phyloP scores from a whole-genome alignment of 2,888 invertebrate genomes.

The Diarsia brunnea region DNA sequence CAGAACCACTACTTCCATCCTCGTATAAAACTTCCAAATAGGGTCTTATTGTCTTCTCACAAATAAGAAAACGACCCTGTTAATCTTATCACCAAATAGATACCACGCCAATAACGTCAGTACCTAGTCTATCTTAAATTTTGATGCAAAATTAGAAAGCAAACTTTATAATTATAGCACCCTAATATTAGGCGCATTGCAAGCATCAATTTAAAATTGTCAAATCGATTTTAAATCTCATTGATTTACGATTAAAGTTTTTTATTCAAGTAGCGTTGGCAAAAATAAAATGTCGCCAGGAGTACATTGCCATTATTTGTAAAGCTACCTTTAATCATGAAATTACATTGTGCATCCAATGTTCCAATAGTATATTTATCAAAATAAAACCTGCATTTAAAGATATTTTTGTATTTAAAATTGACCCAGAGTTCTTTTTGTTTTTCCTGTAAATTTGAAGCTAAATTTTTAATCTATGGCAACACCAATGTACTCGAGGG shows the following conservation, averaged over 20 bases:
- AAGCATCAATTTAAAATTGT: constrained; percentile 34
- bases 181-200: constrained; percentile 34
- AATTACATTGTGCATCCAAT: constrained; percentile 33
- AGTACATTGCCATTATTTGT: constrained; percentile 40
- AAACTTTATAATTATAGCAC: constrained; percentile 45
- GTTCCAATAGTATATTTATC: constrained; percentile 9
- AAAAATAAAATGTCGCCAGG: constrained; percentile 20
- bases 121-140: constrained; percentile 52
- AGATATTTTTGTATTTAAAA: neutral
- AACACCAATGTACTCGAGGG: constrained; percentile 48
- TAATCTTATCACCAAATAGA: constrained; percentile 44
- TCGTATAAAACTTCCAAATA: constrained; percentile 26
- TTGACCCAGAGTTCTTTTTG: neutral
- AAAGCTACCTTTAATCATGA: neutral
- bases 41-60: constrained; percentile 35
- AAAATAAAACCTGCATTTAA: constrained; percentile 13
- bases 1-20: constrained; percentile 15
- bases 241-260: constrained; percentile 15
- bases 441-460: neutral
- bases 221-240: constrained; percentile 47
- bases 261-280: constrained; percentile 18
- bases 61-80: constrained; percentile 34
- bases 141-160: constrained; percentile 43
- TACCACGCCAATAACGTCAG: constrained; percentile 51
- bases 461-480: neutral